Base-by-base conservation (phyloP, 1,140 invertebrate species). In the Geopemphigus sp. region DNA sequence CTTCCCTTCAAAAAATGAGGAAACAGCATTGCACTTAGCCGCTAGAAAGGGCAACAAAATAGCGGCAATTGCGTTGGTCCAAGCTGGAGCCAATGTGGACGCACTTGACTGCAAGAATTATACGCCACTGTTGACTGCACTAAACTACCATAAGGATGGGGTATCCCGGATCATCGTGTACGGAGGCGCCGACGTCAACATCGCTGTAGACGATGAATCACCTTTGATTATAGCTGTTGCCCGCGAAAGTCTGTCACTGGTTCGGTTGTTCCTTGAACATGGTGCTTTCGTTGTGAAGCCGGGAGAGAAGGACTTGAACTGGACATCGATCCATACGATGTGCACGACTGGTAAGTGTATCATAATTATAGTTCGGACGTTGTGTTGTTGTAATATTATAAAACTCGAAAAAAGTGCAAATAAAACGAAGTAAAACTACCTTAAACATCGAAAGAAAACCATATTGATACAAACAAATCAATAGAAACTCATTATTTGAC, bases 11-110 rank as follows among this genome's bases (percentile, higher is more conserved):
- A 14, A 1, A 14, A 61, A 76, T 1, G 32, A 29, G 26, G 57
- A 76, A 47, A 76, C 57, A 0, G 73, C 73, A 11, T 11, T 76
- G 39, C 73, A 76, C 73, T 29, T 76, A 22, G 73, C 57, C 4
- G 73, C 39, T 29, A 61, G 15, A 5, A 19, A 39, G 56, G 73
- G 73, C 1, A 61, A 76, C 10, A n/a, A 19, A 0, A 6, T 1
- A n/a, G 73, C 57, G 8, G 39, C 22, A 12, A 8, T 29, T 5
- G 15, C 8, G n/a, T 29, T 76, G 32, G 2, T 76, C 0, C 32
- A 3, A 15, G 29, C 56, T 19, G 73, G 57, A 3, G 73, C 57
- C 22, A 1, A 8, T 5, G 2, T 61, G n/a, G 22, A 76, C 57
- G 1, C 11, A 14, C 5, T 76, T 15, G 57, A 76, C 15, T 4